A percentile compares a stretch with the other conserved stretches of the same genome.
Conservation (phyloP, 2,113 vertebrate genomes). For the Halichoeres trimaculatus region DNA sequence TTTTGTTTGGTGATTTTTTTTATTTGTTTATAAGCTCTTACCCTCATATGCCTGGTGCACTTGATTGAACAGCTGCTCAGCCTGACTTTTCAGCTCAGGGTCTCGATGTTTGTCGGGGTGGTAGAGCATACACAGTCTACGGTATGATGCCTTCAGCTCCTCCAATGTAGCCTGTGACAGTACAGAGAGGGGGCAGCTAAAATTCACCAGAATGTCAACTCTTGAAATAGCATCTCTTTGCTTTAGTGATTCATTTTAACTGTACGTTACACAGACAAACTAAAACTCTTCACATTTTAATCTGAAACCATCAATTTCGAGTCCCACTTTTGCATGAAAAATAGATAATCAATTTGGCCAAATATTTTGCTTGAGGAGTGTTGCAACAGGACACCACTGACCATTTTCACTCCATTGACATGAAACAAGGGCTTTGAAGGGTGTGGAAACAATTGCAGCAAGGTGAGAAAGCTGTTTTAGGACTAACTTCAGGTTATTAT, state of each 20-base stretch:
- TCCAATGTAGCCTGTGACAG: conserved; percentile 89
- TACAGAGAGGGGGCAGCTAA: not conserved
- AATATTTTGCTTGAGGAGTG: too few relatives aligned
- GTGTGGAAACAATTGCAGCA: not conserved
- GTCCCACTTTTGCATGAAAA: too few relatives aligned
- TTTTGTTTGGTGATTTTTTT: not conserved
- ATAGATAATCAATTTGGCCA: too few relatives aligned
- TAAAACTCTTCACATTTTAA: not conserved
- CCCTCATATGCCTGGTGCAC: conserved; percentile 97
- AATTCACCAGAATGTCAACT: not conserved
- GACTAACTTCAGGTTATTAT: not conserved
- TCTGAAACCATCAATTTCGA: not conserved
- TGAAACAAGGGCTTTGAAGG: too few relatives aligned
- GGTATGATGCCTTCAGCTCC: conserved; percentile 94
- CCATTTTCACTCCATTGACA: too few relatives aligned
- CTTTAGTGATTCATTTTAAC: too few relatives aligned
- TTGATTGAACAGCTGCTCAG: conserved; percentile 93
- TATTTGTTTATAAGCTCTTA: conserved; percentile 45
- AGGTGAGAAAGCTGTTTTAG: too few relatives aligned
- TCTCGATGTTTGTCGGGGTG: conserved; percentile 98
- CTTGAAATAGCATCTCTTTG: not conserved
- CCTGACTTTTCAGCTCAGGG: conserved; percentile 92
- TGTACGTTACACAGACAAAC: too few relatives aligned
- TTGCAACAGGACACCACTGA: too few relatives aligned
- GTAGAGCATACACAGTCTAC: conserved; percentile 96